Evolutionary conservation across 2,797 vertebrate genomes (phyloP), one percentile per base, ranked within the genome.

Genomic region (Phoeniculus purpureus): DNA sequence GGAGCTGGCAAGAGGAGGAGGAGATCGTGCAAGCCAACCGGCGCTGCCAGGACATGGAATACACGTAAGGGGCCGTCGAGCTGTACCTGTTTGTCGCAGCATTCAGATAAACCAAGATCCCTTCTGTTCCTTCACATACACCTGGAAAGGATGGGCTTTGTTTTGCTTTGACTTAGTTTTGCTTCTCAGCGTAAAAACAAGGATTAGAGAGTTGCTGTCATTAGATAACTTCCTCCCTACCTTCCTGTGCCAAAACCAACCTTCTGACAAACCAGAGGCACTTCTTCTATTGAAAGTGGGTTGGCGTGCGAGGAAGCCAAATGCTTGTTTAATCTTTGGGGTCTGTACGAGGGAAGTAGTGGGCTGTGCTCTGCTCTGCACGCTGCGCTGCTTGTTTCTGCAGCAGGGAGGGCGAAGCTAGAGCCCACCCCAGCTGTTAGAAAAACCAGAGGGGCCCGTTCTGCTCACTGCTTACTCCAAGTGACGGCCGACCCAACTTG

Each of bases 1-100:
- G 97, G 64, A 93, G 97, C 95, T 98, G 98, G 98, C 97, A 98
- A 79, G 98, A 98, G 52, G 98, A 98, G 60, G 98, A 98, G 76
- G 98, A 98, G 95, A 98, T 97, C 18, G 89, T 97, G 48, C 98
- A 98, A 87, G 97, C 97, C 87, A 97, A 97, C 91, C 96, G 97
- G 47, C 96, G 97, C 56, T 98, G 98, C 94, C 98, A 98, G 93
- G 98, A 98, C 95, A 98, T 98, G 98, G 98, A 98, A 87, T 98
- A 97, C 97, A 98, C 98, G 98, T 98, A 97, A 97, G 96, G 62
- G 58, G 61, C 37, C 1, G 4, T 77, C 0, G 0, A 19, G 59
- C 50, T 3, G 0, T 34, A 61, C 43, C 29, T 47, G 27, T 61
- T 18, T 9, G 0, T 23, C 2, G 1, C 10, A 11, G 29, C 10